These are phyloP conservation scores for Drosophila basisetae DNA, from an alignment of 2,888 invertebrate genomes.

Conservation along the genomic window DNA sequence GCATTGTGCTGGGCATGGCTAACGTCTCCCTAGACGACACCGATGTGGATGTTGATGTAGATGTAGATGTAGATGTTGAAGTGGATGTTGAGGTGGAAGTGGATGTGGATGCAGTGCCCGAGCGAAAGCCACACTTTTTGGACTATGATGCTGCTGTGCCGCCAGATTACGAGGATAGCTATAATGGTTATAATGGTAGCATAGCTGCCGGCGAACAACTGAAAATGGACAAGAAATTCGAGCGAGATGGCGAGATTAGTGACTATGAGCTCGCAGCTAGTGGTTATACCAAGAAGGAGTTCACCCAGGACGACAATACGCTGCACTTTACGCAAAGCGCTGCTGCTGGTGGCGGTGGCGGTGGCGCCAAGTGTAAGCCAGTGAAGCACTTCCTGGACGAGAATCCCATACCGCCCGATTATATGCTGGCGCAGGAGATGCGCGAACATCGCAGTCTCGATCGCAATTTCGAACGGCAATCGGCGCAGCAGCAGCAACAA, in stretches of 20 bases:
- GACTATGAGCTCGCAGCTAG: slow-evolving; percentile 85
- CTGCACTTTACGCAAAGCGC: slow-evolving; percentile 69
- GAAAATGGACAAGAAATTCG: slow-evolving; percentile 85
- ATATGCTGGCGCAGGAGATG: slow-evolving; percentile 83
- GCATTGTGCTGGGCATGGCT: slow-evolving; percentile 52
- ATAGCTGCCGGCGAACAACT: slow-evolving; percentile 80
- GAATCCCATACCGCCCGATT: slow-evolving; percentile 85
- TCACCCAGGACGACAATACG: slow-evolving; percentile 84
- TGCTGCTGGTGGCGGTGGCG: slow-evolving; percentile 52
- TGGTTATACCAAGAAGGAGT: slow-evolving; percentile 85
- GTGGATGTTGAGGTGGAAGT: slow-evolving; percentile 51
- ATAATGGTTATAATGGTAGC: slow-evolving; percentile 40
- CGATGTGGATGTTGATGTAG: slow-evolving; percentile 61
- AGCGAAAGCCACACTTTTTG: slow-evolving; percentile 88
- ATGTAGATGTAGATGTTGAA: slow-evolving; percentile 41
- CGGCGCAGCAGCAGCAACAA: slow-evolving; percentile 80
- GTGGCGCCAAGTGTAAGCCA: slow-evolving; percentile 49
- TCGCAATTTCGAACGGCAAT: slow-evolving; percentile 84
- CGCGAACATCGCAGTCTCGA: slow-evolving; percentile 85
- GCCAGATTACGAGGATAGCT: slow-evolving; percentile 85
- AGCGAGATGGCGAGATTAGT: slow-evolving; percentile 85
- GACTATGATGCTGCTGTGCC: slow-evolving; percentile 88
- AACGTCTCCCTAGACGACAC: slow-evolving; percentile 61
- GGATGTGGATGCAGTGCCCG: slow-evolving; percentile 81
- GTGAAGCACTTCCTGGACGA: slow-evolving; percentile 85